A percentile compares a stretch with the other conserved stretches of the same genome.
These are phyloP conservation scores for Patella depressa DNA, from an alignment of 2,888 invertebrate species.

Conservation along the genomic window DNA sequence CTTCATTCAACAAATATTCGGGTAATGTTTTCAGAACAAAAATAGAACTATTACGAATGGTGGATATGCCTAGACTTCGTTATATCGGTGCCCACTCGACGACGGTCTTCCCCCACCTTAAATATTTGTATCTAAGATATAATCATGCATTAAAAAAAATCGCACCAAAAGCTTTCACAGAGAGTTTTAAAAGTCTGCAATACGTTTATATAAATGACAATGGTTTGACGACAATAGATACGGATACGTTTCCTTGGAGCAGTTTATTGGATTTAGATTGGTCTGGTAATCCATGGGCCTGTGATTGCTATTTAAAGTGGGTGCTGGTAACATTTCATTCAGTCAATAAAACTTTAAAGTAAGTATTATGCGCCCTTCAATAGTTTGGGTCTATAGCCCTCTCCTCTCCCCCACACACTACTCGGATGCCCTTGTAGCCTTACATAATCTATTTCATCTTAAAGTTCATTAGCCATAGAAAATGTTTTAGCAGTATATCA, in stretches of 20 bases:
- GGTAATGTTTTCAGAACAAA: conserved; percentile 2
- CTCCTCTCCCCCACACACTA: too few species aligned
- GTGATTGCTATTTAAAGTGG: conserved; percentile 31
- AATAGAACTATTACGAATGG: conserved; percentile 15
- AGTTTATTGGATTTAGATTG: conserved; percentile 18
- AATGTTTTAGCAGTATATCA: too few species aligned
- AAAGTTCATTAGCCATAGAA: too few species aligned
- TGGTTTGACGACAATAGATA: conserved; percentile 5
- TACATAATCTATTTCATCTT: too few species aligned
- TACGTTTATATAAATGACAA: conserved; percentile 27
- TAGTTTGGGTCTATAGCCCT: too few species aligned
- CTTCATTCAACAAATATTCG: conserved; percentile 12
- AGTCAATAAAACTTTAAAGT: conserved; percentile 16
- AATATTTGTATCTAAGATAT: conserved; percentile 2
- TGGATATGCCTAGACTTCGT: neutral
- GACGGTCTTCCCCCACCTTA: conserved; percentile 8
- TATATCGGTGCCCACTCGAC: neutral
- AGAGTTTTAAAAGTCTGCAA: conserved; percentile 11
- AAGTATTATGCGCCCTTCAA: neutral
- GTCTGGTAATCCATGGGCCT: conserved; percentile 29
- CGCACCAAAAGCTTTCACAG: conserved; percentile 23
- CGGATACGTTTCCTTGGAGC: conserved; percentile 25
- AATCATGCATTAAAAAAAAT: conserved; percentile 16
- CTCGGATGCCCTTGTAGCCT: too few species aligned
- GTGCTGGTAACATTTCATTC: neutral